Percentiles rank a stretch among this genome's conserved stretches.
These are phyloP conservation scores for Eudiplozoon nipponicum DNA, from an alignment of 2,888 invertebrate genomes.

Conservation along the genomic window DNA sequence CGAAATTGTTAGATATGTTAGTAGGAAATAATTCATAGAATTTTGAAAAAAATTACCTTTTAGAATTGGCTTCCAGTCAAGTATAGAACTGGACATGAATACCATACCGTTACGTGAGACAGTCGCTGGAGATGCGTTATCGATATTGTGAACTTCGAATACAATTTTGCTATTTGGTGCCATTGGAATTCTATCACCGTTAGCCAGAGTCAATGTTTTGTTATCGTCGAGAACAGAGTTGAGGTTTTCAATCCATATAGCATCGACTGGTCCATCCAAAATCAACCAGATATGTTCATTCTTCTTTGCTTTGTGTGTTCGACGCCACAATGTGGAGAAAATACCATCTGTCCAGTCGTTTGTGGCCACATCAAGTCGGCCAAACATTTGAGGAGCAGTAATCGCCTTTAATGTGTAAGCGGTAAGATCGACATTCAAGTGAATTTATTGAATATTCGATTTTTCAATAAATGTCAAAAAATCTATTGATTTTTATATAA, in stretches of 20 bases:
- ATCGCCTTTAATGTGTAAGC: too few relatives aligned
- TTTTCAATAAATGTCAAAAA: too few relatives aligned
- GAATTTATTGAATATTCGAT: too few relatives aligned
- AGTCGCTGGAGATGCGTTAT: slow-evolving; percentile 29
- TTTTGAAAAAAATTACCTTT: too few relatives aligned
- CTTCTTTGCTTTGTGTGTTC: slow-evolving; percentile 42
- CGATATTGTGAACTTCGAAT: slow-evolving; percentile 29
- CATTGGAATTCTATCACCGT: slow-evolving; percentile 29
- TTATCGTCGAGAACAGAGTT: slow-evolving; percentile 29
- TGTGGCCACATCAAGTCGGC: slow-evolving; percentile 67
- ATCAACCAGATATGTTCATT: slow-evolving; percentile 28
- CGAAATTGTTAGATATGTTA: too few relatives aligned
- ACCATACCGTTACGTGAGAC: slow-evolving; percentile 29
- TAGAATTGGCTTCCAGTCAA: slow-evolving; percentile 69
- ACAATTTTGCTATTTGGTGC: slow-evolving; percentile 26
- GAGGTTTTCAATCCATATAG: slow-evolving; percentile 29
- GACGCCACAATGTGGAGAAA: slow-evolving; percentile 75
- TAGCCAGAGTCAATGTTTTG: slow-evolving; percentile 28
- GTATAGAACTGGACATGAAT: slow-evolving; percentile 75
- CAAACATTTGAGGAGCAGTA: slow-evolving; percentile 86
- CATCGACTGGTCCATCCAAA: slow-evolving; percentile 28
- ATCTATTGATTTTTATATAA: too few relatives aligned
- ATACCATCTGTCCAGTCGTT: slow-evolving; percentile 97
- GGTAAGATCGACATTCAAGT: too few relatives aligned
- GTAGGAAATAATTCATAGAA: too few relatives aligned